Conservation (phyloP, 2,113 vertebrate species). For the Phyllostomus hastatus region DNA sequence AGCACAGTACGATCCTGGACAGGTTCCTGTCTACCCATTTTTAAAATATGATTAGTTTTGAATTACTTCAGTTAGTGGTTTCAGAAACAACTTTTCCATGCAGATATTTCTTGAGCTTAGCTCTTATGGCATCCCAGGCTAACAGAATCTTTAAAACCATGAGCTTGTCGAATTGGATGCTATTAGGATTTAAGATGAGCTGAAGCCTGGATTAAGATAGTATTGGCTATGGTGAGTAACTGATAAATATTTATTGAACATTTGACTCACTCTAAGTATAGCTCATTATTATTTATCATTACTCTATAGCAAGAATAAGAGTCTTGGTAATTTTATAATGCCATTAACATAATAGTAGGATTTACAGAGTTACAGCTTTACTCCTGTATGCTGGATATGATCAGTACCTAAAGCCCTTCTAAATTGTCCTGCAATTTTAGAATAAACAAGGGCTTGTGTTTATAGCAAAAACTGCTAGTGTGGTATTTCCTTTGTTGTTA, state of each 20-base stretch:
- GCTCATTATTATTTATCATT: neutral
- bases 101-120: conserved; percentile 38
- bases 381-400: neutral
- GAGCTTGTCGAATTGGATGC: conserved; percentile 17
- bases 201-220: neutral
- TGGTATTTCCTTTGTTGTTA: neutral
- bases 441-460: neutral
- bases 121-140: neutral
- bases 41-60: conserved; percentile 8
- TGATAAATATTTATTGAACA: conserved; percentile 23
- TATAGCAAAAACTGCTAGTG: neutral
- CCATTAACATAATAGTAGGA: neutral
- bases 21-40: neutral
- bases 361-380: conserved; percentile 19
- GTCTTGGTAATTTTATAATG: neutral
- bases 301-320: neutral
- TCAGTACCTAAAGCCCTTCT: neutral
- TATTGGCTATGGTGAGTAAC: neutral
- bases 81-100: conserved; percentile 38
- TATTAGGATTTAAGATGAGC: conserved; percentile 1
- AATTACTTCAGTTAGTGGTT: conserved; percentile 10
- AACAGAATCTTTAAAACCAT: conserved; percentile 43
- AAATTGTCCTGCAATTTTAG: conserved; percentile 32
- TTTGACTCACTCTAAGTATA: neutral
- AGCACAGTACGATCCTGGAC: neutral